These are phyloP conservation scores for Poeciliopsis occidentalis DNA, from an alignment of 2,113 vertebrate species.

Conservation along the genomic window DNA sequence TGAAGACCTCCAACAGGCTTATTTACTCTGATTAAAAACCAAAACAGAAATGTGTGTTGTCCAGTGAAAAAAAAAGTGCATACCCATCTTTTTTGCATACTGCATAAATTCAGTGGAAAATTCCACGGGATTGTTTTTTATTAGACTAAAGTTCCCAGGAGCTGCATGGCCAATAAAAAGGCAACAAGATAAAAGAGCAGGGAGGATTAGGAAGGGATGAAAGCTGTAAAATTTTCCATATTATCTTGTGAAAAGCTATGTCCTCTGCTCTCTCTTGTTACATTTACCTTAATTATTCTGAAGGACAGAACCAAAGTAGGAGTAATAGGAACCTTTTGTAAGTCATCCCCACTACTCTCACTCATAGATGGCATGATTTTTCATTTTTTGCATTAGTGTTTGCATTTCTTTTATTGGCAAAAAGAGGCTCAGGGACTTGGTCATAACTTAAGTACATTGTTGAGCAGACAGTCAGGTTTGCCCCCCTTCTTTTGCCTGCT, in stretches of 20 bases:
- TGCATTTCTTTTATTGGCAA: conserved; percentile 39
- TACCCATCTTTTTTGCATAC: conserved; percentile 75
- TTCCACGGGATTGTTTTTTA: conserved; percentile 82
- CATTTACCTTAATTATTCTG: conserved; percentile 76
- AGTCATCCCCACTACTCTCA: conserved; percentile 32
- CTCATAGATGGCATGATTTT: conserved; percentile 38
- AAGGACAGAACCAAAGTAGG: conserved; percentile 59
- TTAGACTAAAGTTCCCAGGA: conserved; percentile 83
- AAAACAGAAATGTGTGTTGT: conserved; percentile 52
- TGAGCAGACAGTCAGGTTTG: conserved; percentile 62
- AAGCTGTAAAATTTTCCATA: conserved; percentile 84
- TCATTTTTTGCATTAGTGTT: conserved; percentile 13
- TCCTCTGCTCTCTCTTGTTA: conserved; percentile 73
- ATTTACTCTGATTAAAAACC: conserved; percentile 52
- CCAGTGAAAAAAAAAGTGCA: conserved; percentile 50
- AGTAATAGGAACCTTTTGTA: conserved; percentile 61
- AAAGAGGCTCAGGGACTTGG: conserved; percentile 12
- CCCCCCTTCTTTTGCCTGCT: conserved; percentile 36
- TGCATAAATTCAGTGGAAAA: conserved; percentile 81
- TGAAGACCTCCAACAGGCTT: conserved; percentile 28
- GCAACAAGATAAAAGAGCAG: conserved; percentile 83
- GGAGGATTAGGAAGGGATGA: conserved; percentile 81
- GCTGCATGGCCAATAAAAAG: conserved; percentile 82
- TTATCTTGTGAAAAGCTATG: conserved; percentile 81
- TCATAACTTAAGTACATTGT: conserved; percentile 62